Conservation (phyloP, 1,140 invertebrate species). For the Hesperophylax magnus region DNA sequence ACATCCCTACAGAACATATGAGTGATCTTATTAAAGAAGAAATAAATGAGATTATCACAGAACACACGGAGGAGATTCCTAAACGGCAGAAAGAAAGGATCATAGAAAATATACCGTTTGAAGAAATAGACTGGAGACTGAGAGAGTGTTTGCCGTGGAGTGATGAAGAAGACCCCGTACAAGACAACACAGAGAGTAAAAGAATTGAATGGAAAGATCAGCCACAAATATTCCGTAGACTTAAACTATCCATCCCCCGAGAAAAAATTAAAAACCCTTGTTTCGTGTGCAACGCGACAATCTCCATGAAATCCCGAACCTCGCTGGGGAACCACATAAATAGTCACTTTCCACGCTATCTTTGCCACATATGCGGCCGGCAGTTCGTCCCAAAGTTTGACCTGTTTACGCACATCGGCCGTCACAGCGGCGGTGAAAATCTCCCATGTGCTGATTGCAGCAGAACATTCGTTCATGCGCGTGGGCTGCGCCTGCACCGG, state of each 20-base stretch:
- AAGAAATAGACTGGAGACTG: too few species aligned
- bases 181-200: slow-evolving; percentile 4
- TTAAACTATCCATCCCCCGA: neutral
- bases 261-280: neutral
- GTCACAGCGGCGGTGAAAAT: neutral
- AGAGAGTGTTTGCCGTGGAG: too few species aligned
- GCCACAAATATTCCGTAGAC: neutral
- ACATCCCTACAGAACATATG: too few species aligned
- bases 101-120: too few species aligned
- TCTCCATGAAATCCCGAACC: neutral
- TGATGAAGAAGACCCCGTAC: neutral
- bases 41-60: too few species aligned
- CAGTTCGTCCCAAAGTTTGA: neutral
- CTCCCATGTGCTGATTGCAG: neutral
- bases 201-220: slow-evolving; percentile 21
- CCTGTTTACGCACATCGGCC: neutral
- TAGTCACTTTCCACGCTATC: neutral
- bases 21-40: too few species aligned
- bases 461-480: neutral
- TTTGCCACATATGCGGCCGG: slow-evolving; percentile 4
- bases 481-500: neutral
- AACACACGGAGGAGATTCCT: too few species aligned
- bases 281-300: neutral
- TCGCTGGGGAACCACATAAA: neutral
- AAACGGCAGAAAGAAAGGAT: too few species aligned